Evolutionary conservation across 1,140 invertebrate species (phyloP), one percentile per base, ranked within the genome.

Genomic region (Drosophila chauvacae): DNA sequence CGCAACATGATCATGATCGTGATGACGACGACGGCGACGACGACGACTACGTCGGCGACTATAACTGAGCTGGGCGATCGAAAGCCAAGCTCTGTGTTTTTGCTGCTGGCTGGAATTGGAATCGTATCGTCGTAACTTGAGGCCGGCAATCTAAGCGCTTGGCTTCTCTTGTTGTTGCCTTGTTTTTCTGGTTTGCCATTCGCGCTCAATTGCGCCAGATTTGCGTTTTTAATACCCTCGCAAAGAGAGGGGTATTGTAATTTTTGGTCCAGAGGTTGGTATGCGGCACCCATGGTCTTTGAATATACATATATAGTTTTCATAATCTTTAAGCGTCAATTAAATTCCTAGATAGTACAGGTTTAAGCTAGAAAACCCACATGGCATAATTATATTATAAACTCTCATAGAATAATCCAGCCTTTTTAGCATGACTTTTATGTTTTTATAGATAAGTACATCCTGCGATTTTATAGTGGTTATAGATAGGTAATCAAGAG

Each of bases 151-250:
- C 83, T 87, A 87, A 66, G 70, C 56, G 44, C 26, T 73, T n/a
- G 35, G 37, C 42, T 35, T 61, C 42, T 56, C 30, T 66, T 70
- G 66, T 82, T 77, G 73, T 84, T 82, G 80, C 66, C 66, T 86
- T 88, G 84, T 88, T 88, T 88, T 88, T 90, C 84, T 88, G 84
- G 84, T 90, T 88, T 87, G 85, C 77, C 84, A 85, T 85, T 85
- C 81, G 81, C 81, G 81, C 69, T 85, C 81, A 87, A 87, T 87
- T 87, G 84, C 84, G 84, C 84, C 84, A 88, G 84, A 88, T 88
- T 88, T 88, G 84, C 85, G 84, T 88, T 87, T 87, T 56, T 74
- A 39, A 56, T 56, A 56, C 53, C 53, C 53, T 56, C 20, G 20
- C 53, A 0, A 11, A 6, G 35, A n/a, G 53, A 48, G 53, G 53